Evolutionary conservation across 2,888 invertebrate genomes (phyloP).

Genomic region (Eilema caniola): DNA sequence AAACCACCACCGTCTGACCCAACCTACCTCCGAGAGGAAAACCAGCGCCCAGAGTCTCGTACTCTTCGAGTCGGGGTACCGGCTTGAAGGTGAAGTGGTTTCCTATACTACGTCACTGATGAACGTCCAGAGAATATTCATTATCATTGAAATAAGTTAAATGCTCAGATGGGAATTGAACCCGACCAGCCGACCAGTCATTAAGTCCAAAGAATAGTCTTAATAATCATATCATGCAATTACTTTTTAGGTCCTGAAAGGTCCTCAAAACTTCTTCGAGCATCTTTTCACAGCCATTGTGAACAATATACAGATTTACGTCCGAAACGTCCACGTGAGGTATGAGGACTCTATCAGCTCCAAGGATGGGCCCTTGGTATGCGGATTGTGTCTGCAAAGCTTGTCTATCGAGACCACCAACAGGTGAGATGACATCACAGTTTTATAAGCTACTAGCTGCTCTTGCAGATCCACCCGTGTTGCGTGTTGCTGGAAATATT

Average conservation of each 20-base stretch:
- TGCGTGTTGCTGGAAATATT: too few species aligned
- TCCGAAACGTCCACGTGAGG: conserved; percentile 92
- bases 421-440: conserved; percentile 80
- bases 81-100: neutral
- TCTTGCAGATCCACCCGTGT: too few species aligned
- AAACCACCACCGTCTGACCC: too few species aligned
- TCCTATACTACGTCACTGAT: neutral
- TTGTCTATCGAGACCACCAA: conserved; percentile 94
- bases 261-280: conserved; percentile 90
- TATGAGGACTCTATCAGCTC: conserved; percentile 92
- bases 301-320: conserved; percentile 92
- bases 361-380: conserved; percentile 89
- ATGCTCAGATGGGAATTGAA: too few species aligned
- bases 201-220: neutral
- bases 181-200: too few species aligned
- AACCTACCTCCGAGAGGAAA: neutral
- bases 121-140: neutral
- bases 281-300: conserved; percentile 91
- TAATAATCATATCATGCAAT: neutral
- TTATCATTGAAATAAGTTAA: too few species aligned
- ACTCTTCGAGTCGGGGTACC: too few species aligned
- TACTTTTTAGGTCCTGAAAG: conserved; percentile 78
- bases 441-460: neutral
- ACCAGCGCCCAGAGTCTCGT: too few species aligned
- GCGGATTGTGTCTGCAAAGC: conserved; percentile 92